These are phyloP conservation scores for Willisornis vidua DNA, from an alignment of 2,113 vertebrate species.

Conservation along the genomic window DNA sequence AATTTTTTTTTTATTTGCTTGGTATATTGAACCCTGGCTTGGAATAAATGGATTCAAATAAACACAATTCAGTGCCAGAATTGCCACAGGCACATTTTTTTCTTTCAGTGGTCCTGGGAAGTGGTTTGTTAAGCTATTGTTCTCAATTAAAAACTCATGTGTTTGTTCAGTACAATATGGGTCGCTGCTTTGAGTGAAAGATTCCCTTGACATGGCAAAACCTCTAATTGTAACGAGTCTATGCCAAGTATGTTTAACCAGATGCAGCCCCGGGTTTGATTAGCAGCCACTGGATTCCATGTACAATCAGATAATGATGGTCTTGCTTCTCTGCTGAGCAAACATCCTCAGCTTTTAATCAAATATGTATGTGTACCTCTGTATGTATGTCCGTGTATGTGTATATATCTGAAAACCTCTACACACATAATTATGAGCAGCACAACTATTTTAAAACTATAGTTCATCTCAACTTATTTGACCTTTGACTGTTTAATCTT, in stretches of 20 bases:
- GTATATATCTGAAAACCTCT: constrained; percentile 57
- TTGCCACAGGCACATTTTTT: constrained; percentile 80
- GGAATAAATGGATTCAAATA: constrained; percentile 78
- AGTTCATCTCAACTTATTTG: constrained; percentile 75
- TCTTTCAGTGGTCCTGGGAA: constrained; percentile 85
- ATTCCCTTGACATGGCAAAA: constrained; percentile 86
- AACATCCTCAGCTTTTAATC: constrained; percentile 78
- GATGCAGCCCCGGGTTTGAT: constrained; percentile 79
- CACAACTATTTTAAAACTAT: constrained; percentile 67
- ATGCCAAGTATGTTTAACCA: constrained; percentile 82
- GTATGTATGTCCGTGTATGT: not conserved
- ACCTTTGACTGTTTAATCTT: constrained; percentile 75
- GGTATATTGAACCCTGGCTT: constrained; percentile 65
- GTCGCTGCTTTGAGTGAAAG: constrained; percentile 84
- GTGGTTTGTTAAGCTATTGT: constrained; percentile 88
- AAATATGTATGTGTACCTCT: constrained; percentile 62
- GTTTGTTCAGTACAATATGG: constrained; percentile 86
- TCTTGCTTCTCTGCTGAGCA: constrained; percentile 77
- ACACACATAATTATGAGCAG: constrained; percentile 44
- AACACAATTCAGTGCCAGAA: constrained; percentile 75
- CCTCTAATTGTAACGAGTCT: constrained; percentile 80
- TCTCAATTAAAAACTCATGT: constrained; percentile 92
- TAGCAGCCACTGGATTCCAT: constrained; percentile 81
- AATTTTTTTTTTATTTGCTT: constrained; percentile 55
- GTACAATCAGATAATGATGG: constrained; percentile 83